phyloP scores from a whole-genome alignment of 2,113 vertebrate species.

The Ptychochromis oligacanthus region DNA sequence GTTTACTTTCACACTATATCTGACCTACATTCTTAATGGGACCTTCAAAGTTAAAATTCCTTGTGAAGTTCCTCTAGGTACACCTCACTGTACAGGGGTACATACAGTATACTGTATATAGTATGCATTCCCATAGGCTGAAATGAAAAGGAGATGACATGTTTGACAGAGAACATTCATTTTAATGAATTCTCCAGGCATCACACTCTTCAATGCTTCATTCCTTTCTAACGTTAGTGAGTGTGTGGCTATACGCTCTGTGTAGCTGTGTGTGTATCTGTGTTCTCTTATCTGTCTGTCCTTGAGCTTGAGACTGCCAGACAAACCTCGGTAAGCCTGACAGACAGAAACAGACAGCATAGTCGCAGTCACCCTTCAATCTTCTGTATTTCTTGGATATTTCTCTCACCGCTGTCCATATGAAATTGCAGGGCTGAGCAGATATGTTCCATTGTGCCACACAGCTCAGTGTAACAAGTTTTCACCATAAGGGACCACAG shows the following conservation, averaged over 20 bases:
- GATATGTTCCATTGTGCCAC: not conserved
- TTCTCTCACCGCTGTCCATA: not conserved
- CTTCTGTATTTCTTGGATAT: not conserved
- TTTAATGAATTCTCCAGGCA: conserved; percentile 29
- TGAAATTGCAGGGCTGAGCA: not conserved
- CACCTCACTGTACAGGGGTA: not conserved
- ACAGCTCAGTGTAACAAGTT: not conserved
- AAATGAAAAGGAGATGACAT: not conserved
- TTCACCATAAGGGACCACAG: not conserved
- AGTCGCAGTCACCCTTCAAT: conserved; percentile 5
- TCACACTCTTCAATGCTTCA: conserved; percentile 27
- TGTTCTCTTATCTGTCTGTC: conserved; percentile 69
- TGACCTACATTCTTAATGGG: conserved; percentile 3
- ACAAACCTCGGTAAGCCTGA: conserved; percentile 49
- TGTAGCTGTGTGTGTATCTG: not conserved
- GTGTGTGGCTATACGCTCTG: not conserved
- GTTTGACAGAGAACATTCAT: not conserved
- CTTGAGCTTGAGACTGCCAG: conserved; percentile 66
- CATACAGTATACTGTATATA: not conserved
- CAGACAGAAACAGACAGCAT: conserved; percentile 34
- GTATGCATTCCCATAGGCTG: not conserved
- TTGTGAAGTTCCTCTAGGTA: conserved; percentile 10
- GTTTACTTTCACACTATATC: conserved; percentile 24
- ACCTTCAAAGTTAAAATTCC: conserved; percentile 11
- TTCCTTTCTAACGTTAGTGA: conserved; percentile 27